Conservation (phyloP, 2,113 vertebrate species). For the Thymallus thymallus region DNA sequence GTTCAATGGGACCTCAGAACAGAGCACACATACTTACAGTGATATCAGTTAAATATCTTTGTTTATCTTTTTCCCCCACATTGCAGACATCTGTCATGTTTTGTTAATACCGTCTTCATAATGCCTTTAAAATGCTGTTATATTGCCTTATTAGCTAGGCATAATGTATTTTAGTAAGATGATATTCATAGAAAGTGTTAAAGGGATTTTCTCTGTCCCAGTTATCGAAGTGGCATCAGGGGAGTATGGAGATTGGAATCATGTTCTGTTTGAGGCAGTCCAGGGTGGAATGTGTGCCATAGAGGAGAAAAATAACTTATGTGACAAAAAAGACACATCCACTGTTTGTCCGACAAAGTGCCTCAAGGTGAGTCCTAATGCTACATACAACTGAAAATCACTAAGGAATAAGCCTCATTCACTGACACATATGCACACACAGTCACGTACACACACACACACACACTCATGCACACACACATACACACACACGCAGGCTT, state of each 20-base stretch:
- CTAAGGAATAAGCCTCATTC: too few species aligned
- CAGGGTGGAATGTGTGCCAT: constrained; percentile 87
- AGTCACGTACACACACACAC: not conserved
- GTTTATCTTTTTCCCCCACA: too few species aligned
- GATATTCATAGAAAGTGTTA: too few species aligned
- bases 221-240: constrained; percentile 97
- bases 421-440: not conserved
- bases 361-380: constrained; percentile 69
- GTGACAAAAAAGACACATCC: constrained; percentile 70
- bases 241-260: constrained; percentile 94
- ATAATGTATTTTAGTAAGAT: too few species aligned
- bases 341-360: constrained; percentile 69
- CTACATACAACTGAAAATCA: not conserved
- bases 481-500: not conserved
- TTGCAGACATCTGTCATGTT: too few species aligned
- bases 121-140: too few species aligned
- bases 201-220: constrained; percentile 47
- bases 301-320: constrained; percentile 86
- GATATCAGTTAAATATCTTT: too few species aligned
- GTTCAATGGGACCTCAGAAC: constrained; percentile 50
- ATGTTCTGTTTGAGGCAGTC: constrained; percentile 88
- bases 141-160: too few species aligned
- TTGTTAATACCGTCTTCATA: not conserved
- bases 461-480: too few species aligned
- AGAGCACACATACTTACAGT: too few species aligned